Percentiles rank a stretch among this genome's conserved stretches.
These are phyloP conservation scores for Otolemur crassicaudatus DNA, from an alignment of 2,797 vertebrate genomes.

Conservation along the genomic window DNA sequence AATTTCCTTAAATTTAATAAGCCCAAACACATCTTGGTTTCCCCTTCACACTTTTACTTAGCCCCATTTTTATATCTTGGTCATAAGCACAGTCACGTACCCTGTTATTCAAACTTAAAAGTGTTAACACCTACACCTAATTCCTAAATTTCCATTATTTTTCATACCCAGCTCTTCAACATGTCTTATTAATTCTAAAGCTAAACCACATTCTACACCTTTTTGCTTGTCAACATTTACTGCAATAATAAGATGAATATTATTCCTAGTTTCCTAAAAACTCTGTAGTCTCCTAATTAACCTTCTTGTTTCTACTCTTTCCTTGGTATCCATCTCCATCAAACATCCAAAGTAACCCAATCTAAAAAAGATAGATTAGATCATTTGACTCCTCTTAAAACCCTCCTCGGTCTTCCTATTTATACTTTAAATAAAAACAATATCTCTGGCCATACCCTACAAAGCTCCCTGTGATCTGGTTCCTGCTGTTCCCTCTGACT, in stretches of 20 bases:
- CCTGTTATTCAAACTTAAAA: not conserved
- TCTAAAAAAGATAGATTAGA: not conserved
- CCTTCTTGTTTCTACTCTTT: not conserved
- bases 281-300: not conserved
- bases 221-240: not conserved
- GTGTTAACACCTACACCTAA: not conserved
- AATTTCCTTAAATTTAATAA: not conserved
- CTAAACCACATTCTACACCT: not conserved
- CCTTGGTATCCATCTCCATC: not conserved
- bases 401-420: not conserved
- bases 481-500: not conserved
- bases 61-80: not conserved
- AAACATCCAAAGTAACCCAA: not conserved
- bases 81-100: not conserved
- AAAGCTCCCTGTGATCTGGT: not conserved
- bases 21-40: not conserved
- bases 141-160: not conserved
- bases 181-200: not conserved
- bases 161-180: not conserved
- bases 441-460: not conserved
- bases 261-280: not conserved
- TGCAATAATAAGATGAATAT: not conserved
- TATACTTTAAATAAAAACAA: not conserved
- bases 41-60: not conserved
- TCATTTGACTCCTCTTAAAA: not conserved